Evolutionary conservation across 2,113 vertebrate genomes (phyloP).

Genomic region (Centropus unirufus): DNA sequence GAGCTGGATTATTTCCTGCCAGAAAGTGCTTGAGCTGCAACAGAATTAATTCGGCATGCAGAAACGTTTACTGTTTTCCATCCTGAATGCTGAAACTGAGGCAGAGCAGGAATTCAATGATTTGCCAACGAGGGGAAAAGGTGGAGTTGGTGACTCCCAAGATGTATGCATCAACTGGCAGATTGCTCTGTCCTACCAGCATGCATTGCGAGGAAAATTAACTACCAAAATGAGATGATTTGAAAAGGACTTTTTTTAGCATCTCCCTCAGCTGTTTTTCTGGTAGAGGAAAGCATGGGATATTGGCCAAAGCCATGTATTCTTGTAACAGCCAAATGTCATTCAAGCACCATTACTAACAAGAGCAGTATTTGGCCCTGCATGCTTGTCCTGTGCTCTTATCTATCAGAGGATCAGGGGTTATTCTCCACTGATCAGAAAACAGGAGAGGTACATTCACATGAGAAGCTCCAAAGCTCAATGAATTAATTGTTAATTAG

Average conservation of each 20-base stretch:
- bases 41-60: neutral
- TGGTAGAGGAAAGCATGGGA: neutral
- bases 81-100: neutral
- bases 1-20: neutral
- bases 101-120: neutral
- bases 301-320: neutral
- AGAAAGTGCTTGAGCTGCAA: neutral
- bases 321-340: neutral
- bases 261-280: neutral
- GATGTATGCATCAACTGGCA: neutral
- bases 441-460: neutral
- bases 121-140: neutral
- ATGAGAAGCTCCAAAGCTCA: neutral
- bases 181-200: neutral
- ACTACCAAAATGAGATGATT: neutral
- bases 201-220: neutral
- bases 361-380: neutral
- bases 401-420: neutral
- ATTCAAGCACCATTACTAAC: neutral
- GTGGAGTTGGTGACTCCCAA: neutral
- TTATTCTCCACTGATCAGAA: neutral
- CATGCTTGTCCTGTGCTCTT: neutral
- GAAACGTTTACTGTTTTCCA: neutral
- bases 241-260: conserved; percentile 31
- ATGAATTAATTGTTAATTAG: neutral